These are phyloP conservation scores for Paradoxurus hermaphroditus DNA, from an alignment of 2,113 vertebrate genomes.

Conservation along the genomic window DNA sequence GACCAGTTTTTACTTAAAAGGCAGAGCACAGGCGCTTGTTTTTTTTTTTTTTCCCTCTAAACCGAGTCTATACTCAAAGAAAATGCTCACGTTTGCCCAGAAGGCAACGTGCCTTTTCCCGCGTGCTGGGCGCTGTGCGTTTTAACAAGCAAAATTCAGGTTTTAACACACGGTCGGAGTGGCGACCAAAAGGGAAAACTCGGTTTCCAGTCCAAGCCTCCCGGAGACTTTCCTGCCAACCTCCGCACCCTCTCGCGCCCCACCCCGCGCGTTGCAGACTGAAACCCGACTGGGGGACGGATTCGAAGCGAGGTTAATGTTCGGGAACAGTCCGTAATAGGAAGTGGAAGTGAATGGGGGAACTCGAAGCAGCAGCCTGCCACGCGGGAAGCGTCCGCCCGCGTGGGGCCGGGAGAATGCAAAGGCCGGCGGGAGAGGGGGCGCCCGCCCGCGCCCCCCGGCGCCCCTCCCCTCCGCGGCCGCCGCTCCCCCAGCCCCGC, in stretches of 20 bases:
- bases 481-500: not conserved
- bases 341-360: constrained; percentile 78
- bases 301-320: constrained; percentile 70
- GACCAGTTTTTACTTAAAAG: constrained; percentile 27
- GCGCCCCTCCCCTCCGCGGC: not conserved
- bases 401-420: constrained; percentile 33
- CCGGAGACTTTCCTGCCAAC: constrained; percentile 29
- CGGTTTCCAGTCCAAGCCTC: constrained; percentile 19
- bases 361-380: constrained; percentile 68
- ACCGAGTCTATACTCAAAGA: not conserved
- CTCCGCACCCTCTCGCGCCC: constrained; percentile 54
- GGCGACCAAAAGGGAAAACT: constrained; percentile 43
- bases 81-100: not conserved
- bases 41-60: not conserved
- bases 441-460: not conserved
- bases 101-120: constrained; percentile 14
- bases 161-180: constrained; percentile 25
- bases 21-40: not conserved
- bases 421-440: not conserved
- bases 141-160: not conserved
- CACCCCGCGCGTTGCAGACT: constrained; percentile 55
- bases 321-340: constrained; percentile 59
- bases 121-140: not conserved
- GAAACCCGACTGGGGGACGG: constrained; percentile 54
- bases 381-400: constrained; percentile 52